A percentile compares a stretch with the other conserved stretches of the same genome.
Conservation (phyloP, 2,888 invertebrate species). For the Lagria hirta region DNA sequence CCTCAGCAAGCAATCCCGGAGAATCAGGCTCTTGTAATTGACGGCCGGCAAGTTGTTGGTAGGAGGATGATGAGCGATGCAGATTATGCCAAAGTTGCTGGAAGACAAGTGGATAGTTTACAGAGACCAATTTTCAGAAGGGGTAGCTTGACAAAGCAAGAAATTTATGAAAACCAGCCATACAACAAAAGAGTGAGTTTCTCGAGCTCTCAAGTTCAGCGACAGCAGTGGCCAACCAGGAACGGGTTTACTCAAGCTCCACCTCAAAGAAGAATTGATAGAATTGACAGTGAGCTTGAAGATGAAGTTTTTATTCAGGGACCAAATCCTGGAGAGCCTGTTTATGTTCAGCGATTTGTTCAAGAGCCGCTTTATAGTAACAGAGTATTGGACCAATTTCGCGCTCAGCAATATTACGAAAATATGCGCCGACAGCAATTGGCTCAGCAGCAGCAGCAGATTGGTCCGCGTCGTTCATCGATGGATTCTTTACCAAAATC, state of each 20-base stretch:
- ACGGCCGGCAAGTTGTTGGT: slow-evolving; percentile 1
- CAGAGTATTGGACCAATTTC: slow-evolving; percentile 20
- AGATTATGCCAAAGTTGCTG: slow-evolving; percentile 38
- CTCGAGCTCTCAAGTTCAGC: slow-evolving; percentile 43
- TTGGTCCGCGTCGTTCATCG: slow-evolving; percentile 13
- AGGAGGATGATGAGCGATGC: slow-evolving; percentile 25
- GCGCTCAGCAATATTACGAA: slow-evolving; percentile 6
- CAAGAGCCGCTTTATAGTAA: slow-evolving; percentile 36
- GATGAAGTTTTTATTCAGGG: slow-evolving; percentile 49
- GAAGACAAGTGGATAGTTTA: slow-evolving; percentile 38
- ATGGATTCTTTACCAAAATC: slow-evolving; percentile 17
- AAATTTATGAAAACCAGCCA: slow-evolving; percentile 46
- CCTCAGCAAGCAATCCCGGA: slow-evolving; percentile 27
- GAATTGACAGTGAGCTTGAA: slow-evolving; percentile 34
- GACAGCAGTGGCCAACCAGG: slow-evolving; percentile 55
- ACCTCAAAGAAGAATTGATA: slow-evolving; percentile 47
- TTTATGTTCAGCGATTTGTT: slow-evolving; percentile 5
- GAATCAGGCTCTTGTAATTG: slow-evolving; percentile 30
- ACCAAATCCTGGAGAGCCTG: slow-evolving; percentile 11
- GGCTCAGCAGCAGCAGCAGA: slow-evolving; percentile 5
- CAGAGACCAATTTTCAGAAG: slow-evolving; percentile 57
- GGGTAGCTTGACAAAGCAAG: slow-evolving; percentile 55
- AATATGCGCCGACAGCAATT: slow-evolving; percentile 1
- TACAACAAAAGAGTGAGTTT: slow-evolving; percentile 59
- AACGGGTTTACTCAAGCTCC: slow-evolving; percentile 53